These are phyloP conservation scores for Brienomyrus longianalis DNA, from an alignment of 2,113 vertebrate genomes.

Conservation along the genomic window DNA sequence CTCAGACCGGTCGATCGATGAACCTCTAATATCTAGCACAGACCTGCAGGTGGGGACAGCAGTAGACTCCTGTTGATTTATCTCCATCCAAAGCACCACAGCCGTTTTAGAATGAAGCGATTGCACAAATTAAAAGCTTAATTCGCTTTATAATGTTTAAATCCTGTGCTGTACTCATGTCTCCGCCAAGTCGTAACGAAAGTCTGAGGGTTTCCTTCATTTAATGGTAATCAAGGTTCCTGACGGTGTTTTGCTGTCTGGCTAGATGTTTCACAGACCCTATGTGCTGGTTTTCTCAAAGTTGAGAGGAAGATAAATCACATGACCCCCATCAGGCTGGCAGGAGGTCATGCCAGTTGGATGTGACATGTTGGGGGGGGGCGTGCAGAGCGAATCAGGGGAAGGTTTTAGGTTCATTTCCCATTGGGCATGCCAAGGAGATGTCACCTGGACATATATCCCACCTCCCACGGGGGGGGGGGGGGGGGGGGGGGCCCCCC, in stretches of 20 bases:
- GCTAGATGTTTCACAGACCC: not conserved
- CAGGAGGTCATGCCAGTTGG: not conserved
- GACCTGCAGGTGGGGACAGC: not conserved
- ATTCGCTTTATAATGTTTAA: not conserved
- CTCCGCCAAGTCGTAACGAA: not conserved
- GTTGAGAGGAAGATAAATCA: not conserved
- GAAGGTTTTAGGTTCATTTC: not conserved
- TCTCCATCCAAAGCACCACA: not conserved
- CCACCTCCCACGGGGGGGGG: not conserved
- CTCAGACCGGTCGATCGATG: too few species aligned
- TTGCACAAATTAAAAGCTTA: not conserved
- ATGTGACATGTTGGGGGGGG: not conserved
- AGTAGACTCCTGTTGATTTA: not conserved
- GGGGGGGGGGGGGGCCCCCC: too few species aligned
- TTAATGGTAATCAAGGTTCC: not conserved
- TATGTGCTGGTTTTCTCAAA: not conserved
- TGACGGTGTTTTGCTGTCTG: not conserved
- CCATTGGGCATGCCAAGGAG: not conserved
- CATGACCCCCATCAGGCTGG: not conserved
- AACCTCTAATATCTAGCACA: not conserved
- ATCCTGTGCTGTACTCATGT: not conserved
- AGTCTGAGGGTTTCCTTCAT: not conserved
- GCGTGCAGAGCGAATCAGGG: not conserved
- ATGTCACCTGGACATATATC: not conserved
- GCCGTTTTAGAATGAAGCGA: not conserved